phyloP scores from a whole-genome alignment of 1,140 invertebrate genomes.

The Piezodorus guildinii region DNA sequence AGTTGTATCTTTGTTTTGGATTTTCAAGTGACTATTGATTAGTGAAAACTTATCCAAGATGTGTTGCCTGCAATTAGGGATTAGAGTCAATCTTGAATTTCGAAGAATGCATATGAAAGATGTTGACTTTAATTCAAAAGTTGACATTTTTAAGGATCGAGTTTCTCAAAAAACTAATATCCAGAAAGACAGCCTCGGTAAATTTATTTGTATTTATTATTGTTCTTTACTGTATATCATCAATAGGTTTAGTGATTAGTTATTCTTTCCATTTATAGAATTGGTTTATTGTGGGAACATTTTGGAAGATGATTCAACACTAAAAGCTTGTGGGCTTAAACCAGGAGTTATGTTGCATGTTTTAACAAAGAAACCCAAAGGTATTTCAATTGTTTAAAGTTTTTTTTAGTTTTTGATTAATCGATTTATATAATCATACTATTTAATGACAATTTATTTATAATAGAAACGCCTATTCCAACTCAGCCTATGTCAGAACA shows the following conservation, averaged over 20 bases:
- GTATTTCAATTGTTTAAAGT: constrained; percentile 16
- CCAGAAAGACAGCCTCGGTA: constrained; percentile 38
- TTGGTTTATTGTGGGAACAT: constrained; percentile 42
- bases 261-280: constrained; percentile 33
- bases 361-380: constrained; percentile 37
- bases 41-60: background rate
- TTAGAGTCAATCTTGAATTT: constrained; percentile 33
- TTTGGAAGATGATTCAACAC: constrained; percentile 38
- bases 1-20: too few relatives aligned
- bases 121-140: constrained; percentile 40
- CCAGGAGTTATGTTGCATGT: constrained; percentile 42
- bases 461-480: constrained; percentile 27
- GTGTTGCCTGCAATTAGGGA: constrained; percentile 31
- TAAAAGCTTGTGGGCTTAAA: constrained; percentile 40
- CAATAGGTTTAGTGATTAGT: background rate
- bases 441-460: background rate
- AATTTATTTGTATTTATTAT: constrained; percentile 25
- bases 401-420: background rate
- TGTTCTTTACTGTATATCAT: too few relatives aligned
- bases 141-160: constrained; percentile 36
- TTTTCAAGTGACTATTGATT: too few relatives aligned
- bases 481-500: constrained; percentile 34
- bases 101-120: constrained; percentile 38
- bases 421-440: background rate
- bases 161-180: constrained; percentile 36